Conservation (phyloP, 2,888 invertebrate species). For the Pristionchus maxplancki region DNA sequence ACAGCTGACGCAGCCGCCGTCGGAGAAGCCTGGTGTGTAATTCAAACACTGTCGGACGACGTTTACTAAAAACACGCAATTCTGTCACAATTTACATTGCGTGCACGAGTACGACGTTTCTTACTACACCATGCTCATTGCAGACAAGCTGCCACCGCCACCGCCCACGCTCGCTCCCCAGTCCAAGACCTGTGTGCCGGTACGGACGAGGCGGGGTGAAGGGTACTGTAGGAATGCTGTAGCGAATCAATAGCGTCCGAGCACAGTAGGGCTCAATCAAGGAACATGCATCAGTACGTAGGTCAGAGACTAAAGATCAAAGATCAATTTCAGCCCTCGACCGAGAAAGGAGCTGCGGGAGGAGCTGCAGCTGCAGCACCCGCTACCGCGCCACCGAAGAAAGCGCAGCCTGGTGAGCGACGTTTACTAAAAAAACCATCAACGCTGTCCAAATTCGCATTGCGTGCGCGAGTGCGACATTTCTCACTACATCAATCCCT, state of each 20-base stretch:
- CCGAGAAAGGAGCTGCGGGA: not conserved
- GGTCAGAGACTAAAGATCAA: not conserved
- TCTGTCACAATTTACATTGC: too few relatives aligned
- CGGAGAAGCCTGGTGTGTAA: not conserved
- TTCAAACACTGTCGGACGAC: too few relatives aligned
- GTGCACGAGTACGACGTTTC: too few relatives aligned
- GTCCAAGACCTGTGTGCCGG: not conserved
- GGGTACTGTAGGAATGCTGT: not conserved
- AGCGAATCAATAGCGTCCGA: not conserved
- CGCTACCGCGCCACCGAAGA: not conserved
- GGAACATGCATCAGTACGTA: not conserved
- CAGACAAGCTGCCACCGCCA: not conserved
- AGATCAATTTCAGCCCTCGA: not conserved
- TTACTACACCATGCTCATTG: conserved; percentile 52
- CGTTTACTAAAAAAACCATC: too few relatives aligned
- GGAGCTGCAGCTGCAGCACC: not conserved
- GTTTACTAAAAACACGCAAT: too few relatives aligned
- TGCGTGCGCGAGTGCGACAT: too few relatives aligned
- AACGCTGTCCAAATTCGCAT: too few relatives aligned
- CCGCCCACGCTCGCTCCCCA: not conserved
- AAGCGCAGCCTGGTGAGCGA: not conserved
- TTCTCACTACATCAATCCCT: not conserved
- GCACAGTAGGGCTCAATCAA: not conserved
- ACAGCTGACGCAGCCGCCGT: not conserved
- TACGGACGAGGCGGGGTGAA: not conserved